Evolutionary conservation across 2,797 vertebrate genomes (phyloP), one percentile per base, ranked within the genome.

Genomic region (Catostomus latipinnis): DNA sequence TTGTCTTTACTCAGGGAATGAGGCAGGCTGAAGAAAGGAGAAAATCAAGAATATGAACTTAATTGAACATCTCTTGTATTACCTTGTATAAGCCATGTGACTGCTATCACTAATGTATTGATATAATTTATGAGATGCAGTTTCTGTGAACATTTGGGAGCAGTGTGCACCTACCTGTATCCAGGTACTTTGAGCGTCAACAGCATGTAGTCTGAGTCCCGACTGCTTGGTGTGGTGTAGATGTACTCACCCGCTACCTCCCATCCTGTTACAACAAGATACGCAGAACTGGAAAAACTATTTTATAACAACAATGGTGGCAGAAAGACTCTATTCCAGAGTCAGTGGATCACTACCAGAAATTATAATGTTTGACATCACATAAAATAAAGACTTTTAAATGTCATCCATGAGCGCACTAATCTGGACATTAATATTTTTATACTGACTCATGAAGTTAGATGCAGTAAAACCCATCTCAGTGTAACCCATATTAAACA

Each of bases 221-320:
- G 93, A 58, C 95, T 93, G 61, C 95, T 96, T 0, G 95, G 93
- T 0, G 93, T 94, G 0, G 97, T 98, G 86, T 98, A 98, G 86
- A 98, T 90, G 76, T 98, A 95, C 61, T 99, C 97, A 6, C 96
- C 95, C 0, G 96, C 96, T 84, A 97, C 96, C 87, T 97, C 96
- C 98, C 98, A 99, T n/a, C 95, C 98, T 98, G 91, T 71, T 80
- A 60, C 43, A 56, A 83, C n/a, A 74, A 66, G 65, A 22, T 4
- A n/a, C 43, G 10, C 52, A 22, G 16, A n/a, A 66, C 62, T 52
- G 22, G 70, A 7, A 56, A 11, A 74, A 34, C 34, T 34, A 34
- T 34, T 34, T 34, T 34, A 34, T 3, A 34, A 34, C 34, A 34
- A 34, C 34, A 34, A 34, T 4, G 2, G 34, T 34, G 34, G 34